Evolutionary conservation across 2,888 invertebrate genomes (phyloP), one percentile per base, ranked within the genome.

Genomic region (Bellardia bayeri): DNA sequence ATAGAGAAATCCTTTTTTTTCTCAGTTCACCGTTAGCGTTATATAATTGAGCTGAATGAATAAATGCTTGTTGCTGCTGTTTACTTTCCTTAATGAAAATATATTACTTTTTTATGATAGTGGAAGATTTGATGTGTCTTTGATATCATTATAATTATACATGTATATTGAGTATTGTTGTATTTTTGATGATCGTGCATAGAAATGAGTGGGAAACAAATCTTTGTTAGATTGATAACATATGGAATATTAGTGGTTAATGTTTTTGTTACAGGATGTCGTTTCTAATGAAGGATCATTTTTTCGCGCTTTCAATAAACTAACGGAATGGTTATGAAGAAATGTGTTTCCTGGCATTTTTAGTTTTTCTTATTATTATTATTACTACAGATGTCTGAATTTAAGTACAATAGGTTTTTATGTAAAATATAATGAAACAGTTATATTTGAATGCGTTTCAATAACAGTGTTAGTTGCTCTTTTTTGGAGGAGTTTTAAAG

Each of bases 1-100:
- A 69, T 68, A 72, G 30, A 61, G 63, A 87, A 86, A 88, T 86
- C 83, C 85, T 83, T 86, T 86, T 80, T 76, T 86, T 86, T 76
- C 85, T 23, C 58, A 30, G 23, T 66, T 66, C 45, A 61, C 79
- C 37, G 79, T 85, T 88, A 86, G 83, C 88, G 80, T 72, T 78
- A 78, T 7, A 72, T 83, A 75, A 86, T 87, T 87, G 82, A 71
- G 64, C 54, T 54, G 63, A 30, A 72, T 58, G 16, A 5, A n/a
- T n/a, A n/a, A 5, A n/a, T n/a, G 13, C 13, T 66, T 45, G 42
- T 74, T 82, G 68, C 16, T 58, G 40, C 14, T 64, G 13, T 16
- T 81, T 14, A 23, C n/a, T 54, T 54, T 40, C 54, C 37, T 42
- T 68, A 83, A 80, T 78, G 33, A 72, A 80, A 74, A 61, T 51